These are phyloP conservation scores for Eupleurogrammus muticus DNA, from an alignment of 2,797 vertebrate species.

Conservation along the genomic window DNA sequence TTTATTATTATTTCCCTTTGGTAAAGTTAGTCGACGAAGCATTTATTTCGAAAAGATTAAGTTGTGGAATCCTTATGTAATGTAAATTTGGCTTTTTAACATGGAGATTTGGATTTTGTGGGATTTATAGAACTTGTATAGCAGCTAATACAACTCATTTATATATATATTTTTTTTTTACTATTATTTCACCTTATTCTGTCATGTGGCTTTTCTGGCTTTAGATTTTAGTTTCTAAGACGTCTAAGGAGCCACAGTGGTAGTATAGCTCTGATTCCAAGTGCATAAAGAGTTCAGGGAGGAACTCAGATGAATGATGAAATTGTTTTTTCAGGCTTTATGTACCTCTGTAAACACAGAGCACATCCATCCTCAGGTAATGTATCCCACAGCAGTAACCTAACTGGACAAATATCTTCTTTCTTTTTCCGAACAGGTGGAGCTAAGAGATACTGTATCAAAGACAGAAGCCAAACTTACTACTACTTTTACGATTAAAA, in stretches of 20 bases:
- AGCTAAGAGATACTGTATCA: not conserved
- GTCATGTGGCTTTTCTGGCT: not conserved
- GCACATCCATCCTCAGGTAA: not conserved
- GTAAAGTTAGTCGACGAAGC: too few species aligned
- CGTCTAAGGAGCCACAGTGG: conserved; percentile 29
- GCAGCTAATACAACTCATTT: too few species aligned
- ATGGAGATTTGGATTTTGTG: too few species aligned
- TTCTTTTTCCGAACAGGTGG: not conserved
- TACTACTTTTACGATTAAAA: not conserved
- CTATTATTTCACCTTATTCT: too few species aligned
- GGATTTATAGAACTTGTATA: too few species aligned
- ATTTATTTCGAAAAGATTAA: too few species aligned
- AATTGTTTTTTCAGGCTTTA: not conserved
- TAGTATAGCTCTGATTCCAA: not conserved
- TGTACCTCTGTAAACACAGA: not conserved
- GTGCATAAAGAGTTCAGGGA: not conserved
- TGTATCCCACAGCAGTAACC: conserved; percentile 26
- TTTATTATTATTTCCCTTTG: too few species aligned
- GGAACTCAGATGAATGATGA: not conserved
- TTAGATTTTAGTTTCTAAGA: conserved; percentile 51
- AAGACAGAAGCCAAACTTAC: not conserved
- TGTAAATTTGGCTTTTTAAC: too few species aligned
- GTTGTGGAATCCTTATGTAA: too few species aligned
- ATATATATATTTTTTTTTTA: too few species aligned
- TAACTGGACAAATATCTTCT: not conserved